Conservation (phyloP, 2,888 invertebrate species). For the Lasioglossum lativentre region DNA sequence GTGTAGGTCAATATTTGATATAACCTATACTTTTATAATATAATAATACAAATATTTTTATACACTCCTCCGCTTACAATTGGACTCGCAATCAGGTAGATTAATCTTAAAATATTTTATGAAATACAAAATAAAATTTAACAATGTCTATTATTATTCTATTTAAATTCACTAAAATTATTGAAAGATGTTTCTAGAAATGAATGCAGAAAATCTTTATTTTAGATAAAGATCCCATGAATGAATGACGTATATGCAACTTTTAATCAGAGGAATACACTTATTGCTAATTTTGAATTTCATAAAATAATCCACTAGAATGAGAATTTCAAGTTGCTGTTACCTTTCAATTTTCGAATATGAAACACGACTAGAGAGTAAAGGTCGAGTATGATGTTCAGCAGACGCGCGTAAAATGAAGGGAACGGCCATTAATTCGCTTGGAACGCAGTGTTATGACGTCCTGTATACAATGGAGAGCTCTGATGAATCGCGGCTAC, state of each 20-base stretch:
- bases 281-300: neutral
- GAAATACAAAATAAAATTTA: neutral
- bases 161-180: neutral
- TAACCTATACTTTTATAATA: too few species aligned
- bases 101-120: too few species aligned
- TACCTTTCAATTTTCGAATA: neutral
- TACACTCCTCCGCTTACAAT: too few species aligned
- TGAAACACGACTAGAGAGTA: neutral
- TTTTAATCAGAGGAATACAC: neutral
- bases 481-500: constrained; percentile 73
- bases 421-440: constrained; percentile 72
- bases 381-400: constrained; percentile 63
- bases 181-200: neutral
- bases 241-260: neutral
- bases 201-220: neutral
- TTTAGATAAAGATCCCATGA: too few species aligned
- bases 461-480: constrained; percentile 76
- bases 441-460: constrained; percentile 79
- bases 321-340: neutral
- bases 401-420: constrained; percentile 64
- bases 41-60: too few species aligned
- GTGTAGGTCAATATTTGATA: too few species aligned
- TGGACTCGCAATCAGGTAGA: too few species aligned
- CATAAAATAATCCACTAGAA: neutral
- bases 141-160: neutral